Evolutionary conservation across 2,888 invertebrate species (phyloP).

Genomic region (Melinopterus prodromus): DNA sequence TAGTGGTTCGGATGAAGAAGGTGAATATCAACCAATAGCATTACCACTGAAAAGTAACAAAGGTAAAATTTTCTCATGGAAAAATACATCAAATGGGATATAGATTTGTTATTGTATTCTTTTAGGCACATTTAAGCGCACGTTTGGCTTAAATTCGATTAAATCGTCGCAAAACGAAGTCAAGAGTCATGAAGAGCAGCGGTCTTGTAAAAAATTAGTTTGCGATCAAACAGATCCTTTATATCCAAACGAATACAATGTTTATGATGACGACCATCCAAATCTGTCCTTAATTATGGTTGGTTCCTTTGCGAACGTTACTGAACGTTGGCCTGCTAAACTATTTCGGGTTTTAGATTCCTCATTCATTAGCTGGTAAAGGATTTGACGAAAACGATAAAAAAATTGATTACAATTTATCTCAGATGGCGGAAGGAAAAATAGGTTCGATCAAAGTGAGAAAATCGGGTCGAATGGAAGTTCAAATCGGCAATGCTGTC

Average conservation of each 20-base stretch:
- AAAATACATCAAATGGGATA: constrained; percentile 16
- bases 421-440: constrained; percentile 55
- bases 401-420: constrained; percentile 51
- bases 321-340: not conserved
- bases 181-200: constrained; percentile 8
- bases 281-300: constrained; percentile 52
- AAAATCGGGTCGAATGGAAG: constrained; percentile 54
- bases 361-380: constrained; percentile 56
- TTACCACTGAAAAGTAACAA: constrained; percentile 46
- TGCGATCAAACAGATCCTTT: constrained; percentile 23
- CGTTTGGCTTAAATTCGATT: constrained; percentile 6
- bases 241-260: constrained; percentile 41
- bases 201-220: not conserved
- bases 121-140: not conserved
- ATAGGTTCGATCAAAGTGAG: constrained; percentile 55
- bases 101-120: not conserved
- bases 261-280: constrained; percentile 51
- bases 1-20: constrained; percentile 49
- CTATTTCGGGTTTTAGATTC: constrained; percentile 49
- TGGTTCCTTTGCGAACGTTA: constrained; percentile 35
- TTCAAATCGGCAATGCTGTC: constrained; percentile 52
- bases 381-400: constrained; percentile 53
- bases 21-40: constrained; percentile 44
- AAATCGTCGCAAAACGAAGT: constrained; percentile 22
- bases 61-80: constrained; percentile 37